phyloP scores from a whole-genome alignment of 2,888 invertebrate species.

The Drosophila neotestacea region DNA sequence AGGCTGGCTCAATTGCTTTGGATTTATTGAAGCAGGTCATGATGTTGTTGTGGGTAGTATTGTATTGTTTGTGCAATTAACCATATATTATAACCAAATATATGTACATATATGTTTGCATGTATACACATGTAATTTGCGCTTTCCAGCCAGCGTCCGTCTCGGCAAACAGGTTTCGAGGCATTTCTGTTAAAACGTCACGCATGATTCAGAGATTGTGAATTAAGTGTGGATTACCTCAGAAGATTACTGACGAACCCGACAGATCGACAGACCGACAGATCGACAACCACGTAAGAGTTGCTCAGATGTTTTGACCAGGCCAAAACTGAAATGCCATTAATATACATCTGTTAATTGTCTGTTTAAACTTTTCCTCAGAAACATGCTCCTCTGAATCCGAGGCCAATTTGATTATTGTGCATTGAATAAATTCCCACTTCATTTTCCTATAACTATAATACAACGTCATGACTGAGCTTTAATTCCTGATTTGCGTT shows the following conservation, averaged over 20 bases:
- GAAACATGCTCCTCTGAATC: neutral
- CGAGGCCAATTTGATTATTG: conserved; percentile 50
- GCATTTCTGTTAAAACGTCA: conserved; percentile 43
- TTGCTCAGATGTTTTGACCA: conserved; percentile 24
- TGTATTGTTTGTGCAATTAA: conserved; percentile 61
- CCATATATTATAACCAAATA: conserved; percentile 40
- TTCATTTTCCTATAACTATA: conserved; percentile 2
- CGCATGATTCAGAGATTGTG: conserved; percentile 51
- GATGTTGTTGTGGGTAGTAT: conserved; percentile 20
- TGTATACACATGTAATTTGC: conserved; percentile 41
- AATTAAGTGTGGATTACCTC: conserved; percentile 48
- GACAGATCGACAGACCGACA: too few relatives aligned
- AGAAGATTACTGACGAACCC: conserved; percentile 26
- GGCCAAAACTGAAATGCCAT: conserved; percentile 15
- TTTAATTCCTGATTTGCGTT: conserved; percentile 37
- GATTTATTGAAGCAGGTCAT: conserved; percentile 75
- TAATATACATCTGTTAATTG: conserved; percentile 43
- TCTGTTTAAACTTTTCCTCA: conserved; percentile 41
- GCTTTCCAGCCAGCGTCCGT: conserved; percentile 26
- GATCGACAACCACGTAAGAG: conserved; percentile 28
- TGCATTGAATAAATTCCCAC: conserved; percentile 18
- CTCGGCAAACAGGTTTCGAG: conserved; percentile 47
- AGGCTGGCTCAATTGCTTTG: conserved; percentile 28
- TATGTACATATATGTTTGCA: neutral
- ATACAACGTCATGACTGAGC: conserved; percentile 9